These are phyloP conservation scores for Ophion obscuratus DNA, from an alignment of 2,888 invertebrate genomes.

Conservation along the genomic window DNA sequence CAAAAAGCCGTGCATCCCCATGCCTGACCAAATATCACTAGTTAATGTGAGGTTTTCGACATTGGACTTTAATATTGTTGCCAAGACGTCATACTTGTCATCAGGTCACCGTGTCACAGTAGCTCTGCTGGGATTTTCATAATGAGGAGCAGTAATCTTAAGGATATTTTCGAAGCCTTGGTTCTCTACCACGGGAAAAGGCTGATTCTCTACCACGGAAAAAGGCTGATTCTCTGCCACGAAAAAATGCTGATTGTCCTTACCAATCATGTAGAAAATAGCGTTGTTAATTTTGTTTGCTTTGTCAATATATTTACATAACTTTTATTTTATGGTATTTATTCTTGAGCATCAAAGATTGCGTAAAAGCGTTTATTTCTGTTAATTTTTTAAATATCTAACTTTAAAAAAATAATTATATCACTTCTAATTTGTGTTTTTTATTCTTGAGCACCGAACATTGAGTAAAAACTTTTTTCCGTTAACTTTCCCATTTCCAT, in stretches of 20 bases:
- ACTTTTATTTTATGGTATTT: no score
- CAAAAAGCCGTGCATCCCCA: no score
- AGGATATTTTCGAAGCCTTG: constrained; percentile 30
- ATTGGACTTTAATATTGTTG: constrained; percentile 70
- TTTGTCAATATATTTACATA: constrained; percentile 13
- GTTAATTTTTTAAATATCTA: no score
- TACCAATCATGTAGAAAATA: constrained; percentile 38
- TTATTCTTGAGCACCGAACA: no score
- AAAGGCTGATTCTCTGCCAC: no score
- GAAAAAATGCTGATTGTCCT: neutral
- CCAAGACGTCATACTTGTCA: constrained; percentile 75
- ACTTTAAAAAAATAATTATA: no score
- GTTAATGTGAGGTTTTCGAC: constrained; percentile 67
- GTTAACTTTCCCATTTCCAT: no score
- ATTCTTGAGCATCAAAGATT: no score
- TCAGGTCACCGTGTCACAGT: constrained; percentile 75
- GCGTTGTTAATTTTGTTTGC: constrained; percentile 53
- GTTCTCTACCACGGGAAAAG: constrained; percentile 33
- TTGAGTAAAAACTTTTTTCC: no score
- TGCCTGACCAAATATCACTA: no score
- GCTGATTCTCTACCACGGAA: neutral
- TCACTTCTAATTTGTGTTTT: no score
- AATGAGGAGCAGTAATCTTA: constrained; percentile 21
- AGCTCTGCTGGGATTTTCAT: constrained; percentile 70
- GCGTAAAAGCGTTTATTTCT: no score